Evolutionary conservation across 1,140 invertebrate species (phyloP).

Genomic region (Charaxes varanes): DNA sequence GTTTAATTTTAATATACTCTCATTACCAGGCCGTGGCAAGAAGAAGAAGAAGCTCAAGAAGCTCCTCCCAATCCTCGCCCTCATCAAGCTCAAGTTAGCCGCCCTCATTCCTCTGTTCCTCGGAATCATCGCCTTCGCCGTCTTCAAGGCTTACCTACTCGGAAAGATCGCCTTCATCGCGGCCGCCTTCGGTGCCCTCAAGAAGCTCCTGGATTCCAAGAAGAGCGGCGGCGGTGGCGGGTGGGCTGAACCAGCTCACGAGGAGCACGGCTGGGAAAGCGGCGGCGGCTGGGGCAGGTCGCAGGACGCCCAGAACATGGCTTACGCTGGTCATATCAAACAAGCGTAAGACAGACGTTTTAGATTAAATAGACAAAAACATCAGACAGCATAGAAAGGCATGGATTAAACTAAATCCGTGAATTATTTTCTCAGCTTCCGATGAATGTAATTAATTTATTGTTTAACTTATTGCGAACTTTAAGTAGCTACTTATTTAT

Average conservation of each 20-base stretch:
- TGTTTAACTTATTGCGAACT: conserved; percentile 20
- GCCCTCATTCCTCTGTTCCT: conserved; percentile 84
- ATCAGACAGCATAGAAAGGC: too few species aligned
- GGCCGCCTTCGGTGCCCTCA: conserved; percentile 82
- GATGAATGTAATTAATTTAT: conserved; percentile 31
- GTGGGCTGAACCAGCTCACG: conserved; percentile 78
- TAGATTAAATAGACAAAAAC: too few species aligned
- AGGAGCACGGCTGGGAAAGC: conserved; percentile 75
- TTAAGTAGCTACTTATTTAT: conserved; percentile 24
- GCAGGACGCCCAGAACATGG: conserved; percentile 75
- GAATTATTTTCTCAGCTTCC: too few species aligned
- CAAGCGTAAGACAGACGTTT: conserved; percentile 37
- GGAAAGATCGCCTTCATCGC: conserved; percentile 88
- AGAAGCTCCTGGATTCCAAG: conserved; percentile 85
- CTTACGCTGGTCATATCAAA: conserved; percentile 77
- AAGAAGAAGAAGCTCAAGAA: conserved; percentile 83
- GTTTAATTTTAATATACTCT: conserved; percentile 6
- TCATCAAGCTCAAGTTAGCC: conserved; percentile 86
- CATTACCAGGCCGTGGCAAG: conserved; percentile 79
- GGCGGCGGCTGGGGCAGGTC: conserved; percentile 75
- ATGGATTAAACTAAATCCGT: too few species aligned
- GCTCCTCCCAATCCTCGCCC: conserved; percentile 82
- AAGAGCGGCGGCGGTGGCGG: conserved; percentile 77
- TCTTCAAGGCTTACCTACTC: conserved; percentile 87
- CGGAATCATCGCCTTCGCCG: conserved; percentile 85